phyloP scores from a whole-genome alignment of 2,113 vertebrate species.

The Panthera leo region DNA sequence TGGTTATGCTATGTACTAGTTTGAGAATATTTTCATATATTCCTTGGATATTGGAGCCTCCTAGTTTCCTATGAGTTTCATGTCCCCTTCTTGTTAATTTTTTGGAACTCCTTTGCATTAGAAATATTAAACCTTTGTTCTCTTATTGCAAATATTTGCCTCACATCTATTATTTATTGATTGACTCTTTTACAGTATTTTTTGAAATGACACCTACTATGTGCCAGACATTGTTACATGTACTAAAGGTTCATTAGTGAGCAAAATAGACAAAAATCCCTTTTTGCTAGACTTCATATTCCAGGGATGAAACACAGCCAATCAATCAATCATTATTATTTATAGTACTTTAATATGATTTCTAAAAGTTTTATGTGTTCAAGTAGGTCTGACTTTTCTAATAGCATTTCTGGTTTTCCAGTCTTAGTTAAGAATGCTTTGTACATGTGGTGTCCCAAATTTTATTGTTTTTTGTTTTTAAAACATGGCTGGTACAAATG shows the following conservation, averaged over 20 bases:
- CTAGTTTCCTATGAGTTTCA: neutral
- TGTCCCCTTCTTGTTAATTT: neutral
- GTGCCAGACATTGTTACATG: neutral
- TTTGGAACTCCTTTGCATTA: neutral
- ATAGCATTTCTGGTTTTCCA: neutral
- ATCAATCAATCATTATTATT: neutral
- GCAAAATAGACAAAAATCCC: neutral
- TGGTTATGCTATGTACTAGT: neutral
- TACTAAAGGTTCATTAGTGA: neutral
- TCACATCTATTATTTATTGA: neutral
- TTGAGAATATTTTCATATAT: neutral
- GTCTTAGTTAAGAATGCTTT: neutral
- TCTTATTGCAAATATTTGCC: conserved; percentile 27
- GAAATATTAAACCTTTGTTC: neutral
- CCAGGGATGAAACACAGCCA: neutral
- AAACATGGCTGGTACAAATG: conserved; percentile 25
- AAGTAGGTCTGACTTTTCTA: neutral
- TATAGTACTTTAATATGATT: neutral
- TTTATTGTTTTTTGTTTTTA: conserved; percentile 14
- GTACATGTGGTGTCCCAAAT: neutral
- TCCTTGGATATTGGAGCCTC: neutral
- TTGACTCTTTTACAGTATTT: neutral
- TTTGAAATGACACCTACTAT: neutral
- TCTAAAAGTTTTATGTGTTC: neutral
- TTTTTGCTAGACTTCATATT: neutral